These are phyloP conservation scores for Scophthalmus maximus DNA, from an alignment of 2,113 vertebrate genomes.

Conservation along the genomic window DNA sequence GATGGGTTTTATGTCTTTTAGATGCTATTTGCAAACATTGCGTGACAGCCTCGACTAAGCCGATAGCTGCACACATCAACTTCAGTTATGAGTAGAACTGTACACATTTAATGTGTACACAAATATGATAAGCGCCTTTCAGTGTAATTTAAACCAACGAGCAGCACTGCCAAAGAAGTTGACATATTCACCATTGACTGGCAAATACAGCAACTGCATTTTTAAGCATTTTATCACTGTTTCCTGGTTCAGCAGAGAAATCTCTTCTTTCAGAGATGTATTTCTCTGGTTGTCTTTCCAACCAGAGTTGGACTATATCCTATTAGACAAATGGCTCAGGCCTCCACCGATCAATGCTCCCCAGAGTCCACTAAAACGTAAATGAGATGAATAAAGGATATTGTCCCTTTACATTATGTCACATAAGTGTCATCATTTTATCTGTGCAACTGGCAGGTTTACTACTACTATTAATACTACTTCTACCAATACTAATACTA, in stretches of 20 bases:
- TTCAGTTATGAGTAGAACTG: background rate
- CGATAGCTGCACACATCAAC: background rate
- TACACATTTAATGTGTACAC: background rate
- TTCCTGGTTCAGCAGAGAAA: background rate
- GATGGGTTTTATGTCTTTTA: too few relatives aligned
- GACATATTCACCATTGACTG: background rate
- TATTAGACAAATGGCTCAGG: background rate
- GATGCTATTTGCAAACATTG: background rate
- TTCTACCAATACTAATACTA: background rate
- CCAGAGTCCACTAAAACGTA: conserved; percentile 23
- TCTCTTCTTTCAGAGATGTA: background rate
- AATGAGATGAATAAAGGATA: conserved; percentile 12
- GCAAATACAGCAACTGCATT: background rate
- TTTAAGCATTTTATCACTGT: background rate
- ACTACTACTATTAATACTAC: too few relatives aligned
- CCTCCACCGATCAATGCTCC: background rate
- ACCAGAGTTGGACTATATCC: background rate
- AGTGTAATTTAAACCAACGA: background rate
- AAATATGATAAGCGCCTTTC: background rate
- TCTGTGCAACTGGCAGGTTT: conserved; percentile 1
- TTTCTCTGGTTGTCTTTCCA: background rate
- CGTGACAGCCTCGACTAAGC: background rate
- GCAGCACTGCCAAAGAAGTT: conserved; percentile 3
- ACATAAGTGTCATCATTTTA: conserved; percentile 2
- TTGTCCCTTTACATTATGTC: background rate